phyloP scores from a whole-genome alignment of 2,113 vertebrate genomes.

The Alethe castanea region DNA sequence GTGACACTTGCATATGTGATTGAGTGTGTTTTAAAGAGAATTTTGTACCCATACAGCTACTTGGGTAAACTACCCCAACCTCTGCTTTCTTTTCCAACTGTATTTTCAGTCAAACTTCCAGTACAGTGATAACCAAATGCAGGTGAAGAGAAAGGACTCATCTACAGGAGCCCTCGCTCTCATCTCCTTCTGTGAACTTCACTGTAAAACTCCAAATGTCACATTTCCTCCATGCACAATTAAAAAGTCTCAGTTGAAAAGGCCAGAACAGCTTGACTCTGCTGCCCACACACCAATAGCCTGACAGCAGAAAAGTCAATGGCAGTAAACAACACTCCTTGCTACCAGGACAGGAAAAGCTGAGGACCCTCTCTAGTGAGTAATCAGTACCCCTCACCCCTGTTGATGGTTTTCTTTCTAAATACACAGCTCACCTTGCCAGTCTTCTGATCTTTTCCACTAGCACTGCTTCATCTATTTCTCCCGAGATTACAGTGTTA shows the following conservation, averaged over 20 bases:
- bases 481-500: background rate
- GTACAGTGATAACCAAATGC: background rate
- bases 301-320: background rate
- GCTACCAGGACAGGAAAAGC: background rate
- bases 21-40: background rate
- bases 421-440: background rate
- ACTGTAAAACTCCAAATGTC: constrained; percentile 31
- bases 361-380: background rate
- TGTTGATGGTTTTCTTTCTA: background rate
- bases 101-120: background rate
- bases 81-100: background rate
- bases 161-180: constrained; percentile 17
- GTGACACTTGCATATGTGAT: background rate
- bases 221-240: constrained; percentile 23
- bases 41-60: background rate
- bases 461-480: background rate
- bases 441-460: background rate
- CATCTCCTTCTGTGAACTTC: constrained; percentile 21
- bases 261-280: constrained; percentile 45
- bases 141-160: background rate
- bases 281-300: background rate
- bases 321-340: background rate
- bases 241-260: constrained; percentile 54
- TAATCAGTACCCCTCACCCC: background rate
- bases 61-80: background rate